Percentiles rank a stretch among this genome's conserved stretches.
These are phyloP conservation scores for Xiphophorus maculatus DNA, from an alignment of 2,113 vertebrate genomes.

Conservation along the genomic window DNA sequence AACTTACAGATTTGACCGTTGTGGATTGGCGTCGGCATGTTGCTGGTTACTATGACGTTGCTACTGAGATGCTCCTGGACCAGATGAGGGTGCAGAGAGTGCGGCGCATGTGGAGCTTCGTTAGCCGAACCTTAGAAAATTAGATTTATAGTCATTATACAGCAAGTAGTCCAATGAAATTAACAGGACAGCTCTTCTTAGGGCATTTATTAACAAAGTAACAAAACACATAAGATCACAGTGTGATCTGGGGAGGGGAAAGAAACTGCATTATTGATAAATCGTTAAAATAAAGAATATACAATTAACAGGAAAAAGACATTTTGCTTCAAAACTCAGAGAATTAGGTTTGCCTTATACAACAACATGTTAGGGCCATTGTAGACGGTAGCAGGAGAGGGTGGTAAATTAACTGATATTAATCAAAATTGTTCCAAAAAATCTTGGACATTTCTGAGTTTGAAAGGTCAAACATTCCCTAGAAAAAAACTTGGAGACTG, in stretches of 20 bases:
- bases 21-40: constrained; percentile 90
- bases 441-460: too few species aligned
- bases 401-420: too few species aligned
- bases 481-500: too few species aligned
- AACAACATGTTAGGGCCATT: too few species aligned
- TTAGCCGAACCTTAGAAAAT: constrained; percentile 87
- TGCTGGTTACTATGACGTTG: constrained; percentile 93
- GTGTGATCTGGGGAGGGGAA: too few species aligned
- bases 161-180: too few species aligned
- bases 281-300: not conserved
- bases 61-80: constrained; percentile 96
- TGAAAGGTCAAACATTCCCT: too few species aligned
- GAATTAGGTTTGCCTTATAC: not conserved
- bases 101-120: constrained; percentile 90
- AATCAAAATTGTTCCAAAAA: too few species aligned
- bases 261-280: constrained; percentile 3
- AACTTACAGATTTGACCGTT: constrained; percentile 98
- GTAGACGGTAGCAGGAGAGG: fast-evolving
- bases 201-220: too few species aligned
- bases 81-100: constrained; percentile 94
- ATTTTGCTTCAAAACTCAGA: not conserved
- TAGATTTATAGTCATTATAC: too few species aligned
- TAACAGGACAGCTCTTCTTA: too few species aligned
- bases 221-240: too few species aligned
- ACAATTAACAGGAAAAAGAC: not conserved